Evolutionary conservation across 2,797 vertebrate genomes (phyloP).

Genomic region (Pitangus sulphuratus): DNA sequence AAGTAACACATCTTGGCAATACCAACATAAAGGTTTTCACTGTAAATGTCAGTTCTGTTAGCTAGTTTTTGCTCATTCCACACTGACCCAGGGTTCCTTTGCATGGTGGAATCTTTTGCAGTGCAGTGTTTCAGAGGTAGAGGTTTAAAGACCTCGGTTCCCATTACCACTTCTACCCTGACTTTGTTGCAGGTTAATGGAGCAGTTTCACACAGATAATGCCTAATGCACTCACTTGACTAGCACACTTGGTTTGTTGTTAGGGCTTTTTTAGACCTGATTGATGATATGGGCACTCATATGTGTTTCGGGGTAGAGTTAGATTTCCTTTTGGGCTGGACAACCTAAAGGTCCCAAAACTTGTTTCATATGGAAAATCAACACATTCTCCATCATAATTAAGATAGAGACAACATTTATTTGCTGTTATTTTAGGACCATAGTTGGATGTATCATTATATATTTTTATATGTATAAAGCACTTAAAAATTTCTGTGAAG

Average conservation of each 20-base stretch:
- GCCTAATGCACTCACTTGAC: accelerated
- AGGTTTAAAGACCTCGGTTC: not conserved
- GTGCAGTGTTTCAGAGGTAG: not conserved
- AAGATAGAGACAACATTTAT: not conserved
- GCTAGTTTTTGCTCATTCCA: not conserved
- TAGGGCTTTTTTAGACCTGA: not conserved
- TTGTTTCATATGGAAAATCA: not conserved
- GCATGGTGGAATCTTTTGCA: not conserved
- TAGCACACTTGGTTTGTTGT: not conserved
- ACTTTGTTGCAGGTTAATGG: not conserved
- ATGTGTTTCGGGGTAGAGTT: not conserved
- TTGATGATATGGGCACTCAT: not conserved
- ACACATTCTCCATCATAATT: not conserved
- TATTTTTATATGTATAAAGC: not conserved
- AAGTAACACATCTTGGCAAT: not conserved
- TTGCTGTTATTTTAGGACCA: not conserved
- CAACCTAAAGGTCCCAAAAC: not conserved
- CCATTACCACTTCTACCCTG: not conserved
- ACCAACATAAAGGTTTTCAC: not conserved
- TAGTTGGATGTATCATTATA: not conserved
- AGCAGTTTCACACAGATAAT: not conserved
- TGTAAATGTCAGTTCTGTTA: not conserved
- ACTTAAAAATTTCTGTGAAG: not conserved
- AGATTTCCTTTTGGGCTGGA: not conserved
- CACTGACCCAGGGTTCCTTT: not conserved